A percentile compares a stretch with the other conserved stretches of the same genome.
Evolutionary conservation across 1,140 invertebrate genomes (phyloP).

Genomic region (Aleiodes sp.): DNA sequence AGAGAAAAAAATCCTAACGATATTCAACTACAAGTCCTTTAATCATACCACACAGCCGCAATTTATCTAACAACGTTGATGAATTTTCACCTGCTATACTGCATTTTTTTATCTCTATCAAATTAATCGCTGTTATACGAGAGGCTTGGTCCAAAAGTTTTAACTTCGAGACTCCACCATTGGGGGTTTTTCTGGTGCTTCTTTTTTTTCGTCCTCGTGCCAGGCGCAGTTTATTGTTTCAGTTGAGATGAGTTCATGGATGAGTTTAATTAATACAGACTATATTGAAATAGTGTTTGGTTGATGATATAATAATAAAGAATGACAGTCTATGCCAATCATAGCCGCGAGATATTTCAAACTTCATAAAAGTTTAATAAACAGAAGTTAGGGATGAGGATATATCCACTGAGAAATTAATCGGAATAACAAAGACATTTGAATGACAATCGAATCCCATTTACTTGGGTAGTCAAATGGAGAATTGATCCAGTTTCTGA

Average conservation of each 20-base stretch:
- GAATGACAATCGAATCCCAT: slow-evolving; percentile 5
- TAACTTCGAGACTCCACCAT: background rate
- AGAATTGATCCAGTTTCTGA: slow-evolving; percentile 1
- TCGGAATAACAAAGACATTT: slow-evolving; percentile 1
- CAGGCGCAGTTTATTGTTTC: slow-evolving; percentile 5
- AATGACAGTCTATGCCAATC: background rate
- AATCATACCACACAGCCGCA: background rate
- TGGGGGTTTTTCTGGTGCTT: background rate
- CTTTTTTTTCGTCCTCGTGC: background rate
- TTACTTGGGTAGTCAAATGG: background rate
- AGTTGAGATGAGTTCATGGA: background rate
- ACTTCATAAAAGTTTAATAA: background rate
- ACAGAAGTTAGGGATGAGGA: background rate
- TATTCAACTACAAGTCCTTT: background rate
- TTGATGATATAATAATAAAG: background rate
- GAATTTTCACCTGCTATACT: background rate
- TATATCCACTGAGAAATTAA: background rate
- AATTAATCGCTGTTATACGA: slow-evolving; percentile 10
- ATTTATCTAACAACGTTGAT: slow-evolving; percentile 7
- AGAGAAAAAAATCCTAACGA: background rate
- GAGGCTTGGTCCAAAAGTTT: background rate
- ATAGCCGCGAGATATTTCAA: background rate
- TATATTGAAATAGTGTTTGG: slow-evolving; percentile 11
- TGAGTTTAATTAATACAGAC: slow-evolving; percentile 13
- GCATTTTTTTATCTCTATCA: background rate